These are phyloP conservation scores for Sminthurinus aureus DNA, from an alignment of 2,888 invertebrate species.

Conservation along the genomic window DNA sequence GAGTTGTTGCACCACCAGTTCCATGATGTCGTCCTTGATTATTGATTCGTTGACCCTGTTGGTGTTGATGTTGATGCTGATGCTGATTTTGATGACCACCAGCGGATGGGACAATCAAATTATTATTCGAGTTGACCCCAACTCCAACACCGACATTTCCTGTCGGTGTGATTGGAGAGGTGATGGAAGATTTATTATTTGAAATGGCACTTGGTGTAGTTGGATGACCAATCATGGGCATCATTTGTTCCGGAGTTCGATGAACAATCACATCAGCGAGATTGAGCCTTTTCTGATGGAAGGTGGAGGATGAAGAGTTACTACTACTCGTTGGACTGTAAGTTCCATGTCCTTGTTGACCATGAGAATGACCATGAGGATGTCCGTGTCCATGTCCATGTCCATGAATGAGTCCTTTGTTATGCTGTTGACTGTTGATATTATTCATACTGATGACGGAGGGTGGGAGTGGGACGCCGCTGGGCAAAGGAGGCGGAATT, in stretches of 20 bases:
- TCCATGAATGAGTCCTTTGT: not conserved
- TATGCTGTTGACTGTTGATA: slow-evolving; percentile 33
- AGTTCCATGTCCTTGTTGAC: slow-evolving; percentile 14
- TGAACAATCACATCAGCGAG: slow-evolving; percentile 43
- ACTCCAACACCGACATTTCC: not conserved
- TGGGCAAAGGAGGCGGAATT: slow-evolving; percentile 47
- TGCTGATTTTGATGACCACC: not conserved
- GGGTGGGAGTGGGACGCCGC: slow-evolving; percentile 35
- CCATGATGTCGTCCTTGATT: slow-evolving; percentile 5
- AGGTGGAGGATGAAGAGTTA: slow-evolving; percentile 33
- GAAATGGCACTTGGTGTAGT: slow-evolving; percentile 35
- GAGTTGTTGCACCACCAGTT: not conserved
- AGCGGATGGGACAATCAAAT: slow-evolving; percentile 21
- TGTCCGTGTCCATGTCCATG: not conserved
- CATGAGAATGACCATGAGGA: not conserved
- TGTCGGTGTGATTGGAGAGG: slow-evolving; percentile 17
- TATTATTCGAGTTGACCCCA: slow-evolving; percentile 19
- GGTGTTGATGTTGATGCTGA: not conserved
- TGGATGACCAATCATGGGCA: slow-evolving; percentile 18
- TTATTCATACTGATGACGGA: slow-evolving; percentile 36
- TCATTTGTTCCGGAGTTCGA: slow-evolving; percentile 34
- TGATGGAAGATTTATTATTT: slow-evolving; percentile 12
- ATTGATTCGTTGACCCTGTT: not conserved
- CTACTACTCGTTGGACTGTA: slow-evolving; percentile 39
- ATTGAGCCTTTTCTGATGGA: slow-evolving; percentile 44